Evolutionary conservation across 2,113 vertebrate genomes (phyloP), one percentile per base, ranked within the genome.

Genomic region (Tursiops truncatus): DNA sequence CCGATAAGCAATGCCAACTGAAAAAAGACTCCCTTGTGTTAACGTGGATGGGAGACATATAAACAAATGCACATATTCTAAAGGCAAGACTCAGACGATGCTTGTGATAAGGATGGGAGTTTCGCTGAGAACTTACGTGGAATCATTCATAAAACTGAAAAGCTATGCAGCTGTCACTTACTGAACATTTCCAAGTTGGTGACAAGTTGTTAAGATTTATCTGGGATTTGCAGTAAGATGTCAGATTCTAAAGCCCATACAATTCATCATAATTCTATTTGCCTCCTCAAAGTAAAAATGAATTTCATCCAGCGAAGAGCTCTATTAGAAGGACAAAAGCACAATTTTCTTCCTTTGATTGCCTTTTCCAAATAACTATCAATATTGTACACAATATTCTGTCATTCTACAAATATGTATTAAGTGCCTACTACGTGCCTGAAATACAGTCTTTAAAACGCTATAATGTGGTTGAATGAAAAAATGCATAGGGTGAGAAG

Each of bases 111-210:
- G 18, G 31, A 41, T 47, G 25, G 38, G 28, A 53, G 26, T 89
- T 95, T 83, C 80, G 10, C 33, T 23, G 13, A 81, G 17, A 86
- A 70, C 21, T 80, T 62, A 26, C 0, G 13, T 74, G 38, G 4
- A 21, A n/a, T 71, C 70, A 73, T 81, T 56, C 31, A 79, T 47
- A 90, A 96, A 91, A 90, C 10, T n/a, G 8, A 23, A 94, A 95
- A 86, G 18, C 5, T 25, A 47, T 53, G 31, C 20, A 83, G 26
- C 38, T 86, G 47, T 44, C 74, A 65, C 71, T 96, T 82, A 77
- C 44, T 44, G 3, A 95, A 95, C 28, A 84, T 44, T 70, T 76
- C n/a, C 28, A 77, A 77, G 10, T 4, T n/a, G 74, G 74, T 77
- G 74, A 77, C 47, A 47, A 3, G 0, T n/a, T 21, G 26, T 47